A percentile compares a stretch with the other conserved stretches of the same genome.
phyloP scores from a whole-genome alignment of 1,140 invertebrate species.

The Sycobia sp. region DNA sequence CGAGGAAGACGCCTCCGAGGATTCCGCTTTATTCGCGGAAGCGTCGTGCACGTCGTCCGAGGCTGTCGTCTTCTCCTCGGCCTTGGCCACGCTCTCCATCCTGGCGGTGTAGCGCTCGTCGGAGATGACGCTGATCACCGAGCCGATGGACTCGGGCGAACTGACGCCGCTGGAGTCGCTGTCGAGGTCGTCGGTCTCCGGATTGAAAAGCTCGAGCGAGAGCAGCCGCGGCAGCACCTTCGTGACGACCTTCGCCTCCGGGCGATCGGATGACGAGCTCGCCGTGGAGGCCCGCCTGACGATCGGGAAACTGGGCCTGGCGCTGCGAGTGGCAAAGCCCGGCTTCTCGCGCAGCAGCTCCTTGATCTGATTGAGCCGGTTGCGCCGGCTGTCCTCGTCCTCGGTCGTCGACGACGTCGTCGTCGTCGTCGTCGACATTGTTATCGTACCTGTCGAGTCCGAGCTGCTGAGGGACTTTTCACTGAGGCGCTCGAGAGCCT shows the following conservation, averaged over 20 bases:
- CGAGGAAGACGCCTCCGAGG: not conserved
- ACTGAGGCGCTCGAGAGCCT: conserved; percentile 10
- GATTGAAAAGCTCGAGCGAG: conserved; percentile 85
- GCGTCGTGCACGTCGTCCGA: too few relatives aligned
- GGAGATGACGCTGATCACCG: conserved; percentile 74
- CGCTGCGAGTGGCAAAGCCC: conserved; percentile 55
- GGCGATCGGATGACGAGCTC: conserved; percentile 52
- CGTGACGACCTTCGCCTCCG: conserved; percentile 61
- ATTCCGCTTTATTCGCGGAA: too few relatives aligned
- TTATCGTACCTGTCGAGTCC: not conserved
- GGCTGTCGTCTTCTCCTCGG: conserved; percentile 6
- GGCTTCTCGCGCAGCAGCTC: conserved; percentile 70
- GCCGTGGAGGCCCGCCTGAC: conserved; percentile 66
- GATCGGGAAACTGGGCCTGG: conserved; percentile 65
- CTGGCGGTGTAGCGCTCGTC: conserved; percentile 40
- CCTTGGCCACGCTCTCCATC: conserved; percentile 1
- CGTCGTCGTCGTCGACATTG: conserved; percentile 16
- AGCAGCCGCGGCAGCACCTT: conserved; percentile 71
- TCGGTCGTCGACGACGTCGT: conserved; percentile 27
- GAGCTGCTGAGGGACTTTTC: not conserved
- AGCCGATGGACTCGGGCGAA: conserved; percentile 84
- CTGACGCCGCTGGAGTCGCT: conserved; percentile 86
- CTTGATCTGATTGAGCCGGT: conserved; percentile 71
- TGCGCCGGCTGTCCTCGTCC: conserved; percentile 61
- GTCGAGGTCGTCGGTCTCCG: conserved; percentile 87